Evolutionary conservation across 2,113 vertebrate species (phyloP), one percentile per base, ranked within the genome.

Genomic region (Amblyopsis rosae): DNA sequence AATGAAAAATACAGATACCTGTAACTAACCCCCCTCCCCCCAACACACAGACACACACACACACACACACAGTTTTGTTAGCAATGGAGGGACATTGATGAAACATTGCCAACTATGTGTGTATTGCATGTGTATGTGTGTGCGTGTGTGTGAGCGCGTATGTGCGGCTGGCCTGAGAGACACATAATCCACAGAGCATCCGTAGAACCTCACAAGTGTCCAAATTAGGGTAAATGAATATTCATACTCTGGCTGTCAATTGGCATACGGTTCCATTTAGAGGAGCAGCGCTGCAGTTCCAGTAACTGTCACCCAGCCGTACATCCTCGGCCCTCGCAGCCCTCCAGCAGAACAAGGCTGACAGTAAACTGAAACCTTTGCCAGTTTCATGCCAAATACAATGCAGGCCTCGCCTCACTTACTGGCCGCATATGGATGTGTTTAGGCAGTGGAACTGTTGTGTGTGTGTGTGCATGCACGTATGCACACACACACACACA

Each of bases 381-480:
- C 46, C 61, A 67, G 86, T 59, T 26, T 73, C 67, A 67, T 76
- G 70, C 73, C 60, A 78, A 84, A 80, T 85, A 59, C 47, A 70
- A 51, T 12, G 67, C 55, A 68, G 59, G 17, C 41, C 62, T 73
- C 79, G 83, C 83, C 84, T 84, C 65, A 48, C 62, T 61, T 75
- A 67, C 64, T n/a, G 67, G 80, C 79, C 91, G n/a, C n/a, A 93
- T 86, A 90, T 91, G 92, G 89, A 90, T 83, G 77, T 81, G 75
- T 87, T 93, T 92, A 91, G 79, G 51, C 32, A 47, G 62, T 75
- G 57, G 68, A 59, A 72, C 59, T 51, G 13, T 1, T 55, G 54
- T 16, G n/a, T 54, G 55, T 73, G 65, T 65, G 9, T 67, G 26
- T 74, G 79, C 75, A 78, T 83, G 80, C 72, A 75, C 77, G 86